Conservation (phyloP, 2,888 invertebrate species). For the Pachydiplax longipennis region DNA sequence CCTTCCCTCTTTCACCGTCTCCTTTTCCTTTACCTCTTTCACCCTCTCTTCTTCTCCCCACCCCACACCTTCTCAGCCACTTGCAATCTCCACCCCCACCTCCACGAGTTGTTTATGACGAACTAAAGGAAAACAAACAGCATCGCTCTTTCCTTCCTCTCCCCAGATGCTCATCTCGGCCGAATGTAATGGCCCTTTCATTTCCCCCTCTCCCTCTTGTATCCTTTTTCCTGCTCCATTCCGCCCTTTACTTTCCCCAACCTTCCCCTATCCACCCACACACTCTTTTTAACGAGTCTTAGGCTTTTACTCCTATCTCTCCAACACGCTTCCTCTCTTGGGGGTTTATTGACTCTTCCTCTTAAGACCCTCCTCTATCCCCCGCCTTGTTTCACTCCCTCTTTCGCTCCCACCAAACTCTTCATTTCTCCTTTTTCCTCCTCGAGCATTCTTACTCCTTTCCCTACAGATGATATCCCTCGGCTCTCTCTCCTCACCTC, state of each 20-base stretch:
- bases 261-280: not conserved
- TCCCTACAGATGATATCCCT: not conserved
- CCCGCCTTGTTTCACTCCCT: not conserved
- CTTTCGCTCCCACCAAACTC: not conserved
- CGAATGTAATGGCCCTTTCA: not conserved
- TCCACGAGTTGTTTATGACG: not conserved
- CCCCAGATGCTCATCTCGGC: not conserved
- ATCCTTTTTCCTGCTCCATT: not conserved
- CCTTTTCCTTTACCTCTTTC: not conserved
- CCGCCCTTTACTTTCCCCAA: not conserved
- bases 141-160: not conserved
- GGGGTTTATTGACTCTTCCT: not conserved
- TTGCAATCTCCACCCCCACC: not conserved
- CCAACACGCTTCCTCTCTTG: not conserved
- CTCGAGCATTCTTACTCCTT: not conserved
- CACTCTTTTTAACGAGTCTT: not conserved
- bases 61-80: not conserved
- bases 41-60: not conserved
- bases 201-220: not conserved
- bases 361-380: not conserved
- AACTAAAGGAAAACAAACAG: conserved; percentile 1
- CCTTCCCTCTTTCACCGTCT: not conserved
- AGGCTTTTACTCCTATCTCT: not conserved
- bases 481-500: not conserved
- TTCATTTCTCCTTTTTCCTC: not conserved